phyloP scores from a whole-genome alignment of 1,140 invertebrate species.

The Pseudobourletiella spinata region DNA sequence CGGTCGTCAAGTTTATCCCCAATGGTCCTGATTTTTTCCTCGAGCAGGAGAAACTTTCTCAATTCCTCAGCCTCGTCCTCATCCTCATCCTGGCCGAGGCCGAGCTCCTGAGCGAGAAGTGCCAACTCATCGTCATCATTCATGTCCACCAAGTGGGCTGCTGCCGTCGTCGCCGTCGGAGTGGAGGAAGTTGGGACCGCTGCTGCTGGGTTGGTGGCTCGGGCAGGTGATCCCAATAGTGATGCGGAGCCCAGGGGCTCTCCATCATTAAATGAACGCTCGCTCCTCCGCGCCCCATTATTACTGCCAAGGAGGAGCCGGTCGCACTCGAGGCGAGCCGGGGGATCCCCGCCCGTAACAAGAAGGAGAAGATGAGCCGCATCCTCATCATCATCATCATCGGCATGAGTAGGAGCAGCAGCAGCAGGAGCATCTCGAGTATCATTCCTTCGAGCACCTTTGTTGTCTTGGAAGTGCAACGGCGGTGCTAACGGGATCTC shows the following conservation, averaged over 20 bases:
- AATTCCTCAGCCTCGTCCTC: constrained; percentile 25
- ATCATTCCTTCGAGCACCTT: not conserved
- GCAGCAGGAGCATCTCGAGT: not conserved
- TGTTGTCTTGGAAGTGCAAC: constrained; percentile 31
- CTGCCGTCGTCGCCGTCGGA: no score
- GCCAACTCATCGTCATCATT: constrained; percentile 26
- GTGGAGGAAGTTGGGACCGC: no score
- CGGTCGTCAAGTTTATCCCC: no score
- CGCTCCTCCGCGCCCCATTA: not conserved
- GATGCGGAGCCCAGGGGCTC: not conserved
- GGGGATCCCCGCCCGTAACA: not conserved
- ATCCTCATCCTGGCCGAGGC: constrained; percentile 26
- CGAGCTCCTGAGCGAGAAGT: constrained; percentile 30
- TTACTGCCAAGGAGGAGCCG: no score
- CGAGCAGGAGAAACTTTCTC: constrained; percentile 2
- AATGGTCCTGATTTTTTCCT: constrained; percentile 6
- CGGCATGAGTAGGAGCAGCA: not conserved
- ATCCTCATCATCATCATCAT: constrained; percentile 2
- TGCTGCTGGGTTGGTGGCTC: no score
- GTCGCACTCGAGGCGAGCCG: no score
- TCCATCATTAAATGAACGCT: not conserved
- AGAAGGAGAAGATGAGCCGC: no score
- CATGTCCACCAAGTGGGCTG: not conserved
- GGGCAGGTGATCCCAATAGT: no score
- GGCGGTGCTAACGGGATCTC: constrained; percentile 35